phyloP scores from a whole-genome alignment of 2,113 vertebrate genomes.

The Eudyptes chrysolophus region DNA sequence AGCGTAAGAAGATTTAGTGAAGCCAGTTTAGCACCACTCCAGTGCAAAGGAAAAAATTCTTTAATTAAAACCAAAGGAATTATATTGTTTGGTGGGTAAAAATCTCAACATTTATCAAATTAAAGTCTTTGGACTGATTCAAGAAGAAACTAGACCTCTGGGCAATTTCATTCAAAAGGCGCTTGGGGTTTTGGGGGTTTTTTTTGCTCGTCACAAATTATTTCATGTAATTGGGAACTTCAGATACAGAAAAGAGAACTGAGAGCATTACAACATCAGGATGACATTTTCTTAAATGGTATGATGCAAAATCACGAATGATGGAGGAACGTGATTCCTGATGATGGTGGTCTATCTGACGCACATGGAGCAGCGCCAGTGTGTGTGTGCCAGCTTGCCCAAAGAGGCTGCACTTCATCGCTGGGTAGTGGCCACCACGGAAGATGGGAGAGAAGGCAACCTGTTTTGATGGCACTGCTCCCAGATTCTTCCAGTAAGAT shows the following conservation, averaged over 20 bases:
- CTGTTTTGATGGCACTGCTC: neutral
- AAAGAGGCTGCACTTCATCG: neutral
- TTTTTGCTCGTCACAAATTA: neutral
- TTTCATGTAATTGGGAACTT: neutral
- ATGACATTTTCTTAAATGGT: neutral
- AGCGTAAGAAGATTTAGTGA: conserved; percentile 59
- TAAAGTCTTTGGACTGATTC: neutral
- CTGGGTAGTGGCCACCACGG: rapidly evolving
- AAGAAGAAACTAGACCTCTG: neutral
- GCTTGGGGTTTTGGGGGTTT: neutral
- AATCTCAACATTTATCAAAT: neutral
- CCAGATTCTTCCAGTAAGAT: neutral
- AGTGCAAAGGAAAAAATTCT: conserved; percentile 20
- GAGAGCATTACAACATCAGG: neutral
- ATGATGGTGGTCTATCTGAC: rapidly evolving
- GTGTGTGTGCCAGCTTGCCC: rapidly evolving
- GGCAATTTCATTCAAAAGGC: neutral
- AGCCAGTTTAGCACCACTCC: conserved; percentile 36
- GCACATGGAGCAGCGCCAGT: neutral
- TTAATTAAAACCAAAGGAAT: conserved; percentile 23
- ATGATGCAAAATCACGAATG: neutral
- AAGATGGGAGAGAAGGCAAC: neutral
- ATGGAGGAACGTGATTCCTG: rapidly evolving
- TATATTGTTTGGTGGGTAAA: neutral
- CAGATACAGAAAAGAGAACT: neutral